Evolutionary conservation across 2,113 vertebrate species (phyloP), one percentile per base, ranked within the genome.

Genomic region (Amblyopsis rosae): DNA sequence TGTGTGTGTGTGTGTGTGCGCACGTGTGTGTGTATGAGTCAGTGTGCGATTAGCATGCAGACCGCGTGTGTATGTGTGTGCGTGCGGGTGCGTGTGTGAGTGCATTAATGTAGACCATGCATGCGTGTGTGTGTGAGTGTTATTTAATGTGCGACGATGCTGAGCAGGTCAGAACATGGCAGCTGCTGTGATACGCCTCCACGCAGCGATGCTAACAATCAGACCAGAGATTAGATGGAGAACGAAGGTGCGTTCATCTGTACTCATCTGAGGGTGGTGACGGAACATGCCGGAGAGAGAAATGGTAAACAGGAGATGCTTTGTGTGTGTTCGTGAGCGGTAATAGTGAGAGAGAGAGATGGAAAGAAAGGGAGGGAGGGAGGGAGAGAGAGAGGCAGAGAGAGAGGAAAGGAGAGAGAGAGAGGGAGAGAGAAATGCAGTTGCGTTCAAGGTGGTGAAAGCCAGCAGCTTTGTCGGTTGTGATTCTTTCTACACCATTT

Each of bases 271-370:
- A 15, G 46, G 17, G 63, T 33, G 57, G 56, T 41, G 50, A 59
- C 13, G 53, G 13, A 19, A 12, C 3, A 7, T 12, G 15, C 2
- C 11, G 47, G 41, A 12, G 60, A 17, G 41, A 1, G 9, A 19
- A 51, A 33, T 12, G 33, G 41, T 32, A 60, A 10, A 13, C 12
- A 12, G 33, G 17, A 58, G 12, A 70, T 12, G 58, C 17, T 57
- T 51, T 17, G 41, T 45, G 41, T 67, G 65, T 70, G 80, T 86
- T 81, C 75, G 84, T 85, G 79, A 59, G 61, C 71, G 73, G 69
- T 51, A 53, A 16, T 41, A 41, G 35, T 6, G 35, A 7, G 35
- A 53, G 65, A 41, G 35, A 41, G 35, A 41, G 35, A 41, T 13
- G 26, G 53, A 65, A 6, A 13, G 45, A n/a, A 7, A 61, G 15